Conservation (phyloP, 2,797 vertebrate genomes). For the Scolopax bukidnonensis region DNA sequence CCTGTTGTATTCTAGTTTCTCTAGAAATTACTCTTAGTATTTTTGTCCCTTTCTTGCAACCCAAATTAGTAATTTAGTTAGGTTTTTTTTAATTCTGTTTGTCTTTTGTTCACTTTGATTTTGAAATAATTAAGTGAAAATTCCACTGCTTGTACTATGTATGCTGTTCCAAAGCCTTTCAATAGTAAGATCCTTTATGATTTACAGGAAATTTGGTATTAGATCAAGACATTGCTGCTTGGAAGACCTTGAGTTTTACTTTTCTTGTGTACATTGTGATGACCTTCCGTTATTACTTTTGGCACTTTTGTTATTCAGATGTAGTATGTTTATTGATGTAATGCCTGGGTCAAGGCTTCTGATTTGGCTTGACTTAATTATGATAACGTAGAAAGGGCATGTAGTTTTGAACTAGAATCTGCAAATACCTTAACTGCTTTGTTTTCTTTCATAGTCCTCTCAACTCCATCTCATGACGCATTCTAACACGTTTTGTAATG, state of each 20-base stretch:
- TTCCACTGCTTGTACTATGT: background rate
- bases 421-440: background rate
- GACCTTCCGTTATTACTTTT: background rate
- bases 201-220: background rate
- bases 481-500: background rate
- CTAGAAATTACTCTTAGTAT: background rate
- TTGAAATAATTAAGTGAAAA: background rate
- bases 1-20: background rate
- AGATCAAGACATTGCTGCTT: background rate
- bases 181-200: background rate
- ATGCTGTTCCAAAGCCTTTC: background rate
- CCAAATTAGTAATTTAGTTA: background rate
- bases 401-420: background rate
- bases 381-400: background rate
- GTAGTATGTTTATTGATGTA: background rate
- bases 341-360: background rate
- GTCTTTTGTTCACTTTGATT: background rate
- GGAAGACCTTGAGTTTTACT: background rate
- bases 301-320: background rate
- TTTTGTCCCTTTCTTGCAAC: background rate
- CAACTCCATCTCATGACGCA: background rate
- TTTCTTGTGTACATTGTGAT: background rate
- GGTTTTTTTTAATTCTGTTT: background rate
- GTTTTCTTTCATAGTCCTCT: background rate
- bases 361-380: background rate